phyloP scores from a whole-genome alignment of 2,888 invertebrate genomes.

The Tyria jacobaeae region DNA sequence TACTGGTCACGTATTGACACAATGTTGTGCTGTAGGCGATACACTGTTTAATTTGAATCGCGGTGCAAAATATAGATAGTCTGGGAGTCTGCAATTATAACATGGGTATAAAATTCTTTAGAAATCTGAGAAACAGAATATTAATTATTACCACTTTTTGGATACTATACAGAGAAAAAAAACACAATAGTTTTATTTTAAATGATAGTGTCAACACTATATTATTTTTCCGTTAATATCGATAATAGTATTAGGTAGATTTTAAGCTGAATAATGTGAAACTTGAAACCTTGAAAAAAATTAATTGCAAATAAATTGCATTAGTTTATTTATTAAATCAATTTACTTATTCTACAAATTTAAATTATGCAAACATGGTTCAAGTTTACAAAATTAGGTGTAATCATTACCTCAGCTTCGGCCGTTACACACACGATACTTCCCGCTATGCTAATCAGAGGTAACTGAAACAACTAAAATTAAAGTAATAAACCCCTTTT shows the following conservation, averaged over 20 bases:
- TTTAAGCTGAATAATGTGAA: too few relatives aligned
- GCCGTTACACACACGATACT: slow-evolving; percentile 8
- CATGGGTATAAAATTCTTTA: background rate
- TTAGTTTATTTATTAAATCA: too few relatives aligned
- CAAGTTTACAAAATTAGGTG: background rate
- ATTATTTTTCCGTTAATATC: too few relatives aligned
- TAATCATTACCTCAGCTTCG: slow-evolving; percentile 4
- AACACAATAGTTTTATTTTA: too few relatives aligned
- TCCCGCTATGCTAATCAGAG: slow-evolving; percentile 30
- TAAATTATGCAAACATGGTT: background rate
- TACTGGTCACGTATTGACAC: slow-evolving; percentile 57
- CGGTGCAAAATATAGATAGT: slow-evolving; percentile 23
- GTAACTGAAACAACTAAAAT: slow-evolving; percentile 41
- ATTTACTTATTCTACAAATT: background rate
- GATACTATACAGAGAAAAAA: too few relatives aligned
- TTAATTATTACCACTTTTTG: too few relatives aligned
- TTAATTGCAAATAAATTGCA: too few relatives aligned
- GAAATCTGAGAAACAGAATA: too few relatives aligned
- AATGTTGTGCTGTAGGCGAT: slow-evolving; percentile 55
- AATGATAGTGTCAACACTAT: too few relatives aligned
- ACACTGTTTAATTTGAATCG: slow-evolving; percentile 52
- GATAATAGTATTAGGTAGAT: too few relatives aligned
- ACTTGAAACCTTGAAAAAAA: too few relatives aligned
- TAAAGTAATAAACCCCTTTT: slow-evolving; percentile 55
- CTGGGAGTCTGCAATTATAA: background rate